phyloP scores from a whole-genome alignment of 2,113 vertebrate species.

The Lamprologus lemairii region DNA sequence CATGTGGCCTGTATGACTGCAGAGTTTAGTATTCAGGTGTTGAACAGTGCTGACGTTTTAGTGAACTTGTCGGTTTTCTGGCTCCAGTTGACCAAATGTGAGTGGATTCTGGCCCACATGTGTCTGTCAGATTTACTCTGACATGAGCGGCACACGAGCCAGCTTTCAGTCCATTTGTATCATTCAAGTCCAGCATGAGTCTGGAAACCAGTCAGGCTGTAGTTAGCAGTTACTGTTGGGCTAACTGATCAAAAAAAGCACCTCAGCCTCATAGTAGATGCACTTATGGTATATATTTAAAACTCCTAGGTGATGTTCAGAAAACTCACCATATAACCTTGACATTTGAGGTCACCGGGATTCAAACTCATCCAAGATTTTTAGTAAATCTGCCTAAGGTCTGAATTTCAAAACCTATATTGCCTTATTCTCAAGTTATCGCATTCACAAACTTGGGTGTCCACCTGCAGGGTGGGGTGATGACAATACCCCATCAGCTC shows the following conservation, averaged over 20 bases:
- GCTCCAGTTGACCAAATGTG: background rate
- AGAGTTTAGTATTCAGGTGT: background rate
- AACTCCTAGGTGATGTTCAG: background rate
- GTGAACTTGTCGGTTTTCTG: background rate
- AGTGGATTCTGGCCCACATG: background rate
- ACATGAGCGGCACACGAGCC: background rate
- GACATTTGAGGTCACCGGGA: background rate
- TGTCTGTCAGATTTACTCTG: background rate
- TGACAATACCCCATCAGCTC: background rate
- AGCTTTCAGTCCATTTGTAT: background rate
- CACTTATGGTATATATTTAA: background rate
- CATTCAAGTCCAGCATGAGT: background rate
- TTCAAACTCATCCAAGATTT: background rate
- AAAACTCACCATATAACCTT: background rate
- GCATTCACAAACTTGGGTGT: background rate
- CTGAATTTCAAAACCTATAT: background rate
- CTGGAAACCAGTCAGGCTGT: background rate
- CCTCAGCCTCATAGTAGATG: background rate
- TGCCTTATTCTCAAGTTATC: background rate
- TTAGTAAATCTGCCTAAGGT: accelerated
- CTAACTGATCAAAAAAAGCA: background rate
- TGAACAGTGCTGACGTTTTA: background rate
- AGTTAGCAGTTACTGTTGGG: background rate
- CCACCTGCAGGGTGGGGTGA: background rate
- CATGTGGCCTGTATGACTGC: background rate